Evolutionary conservation across 2,888 invertebrate species (phyloP), one percentile per base, ranked within the genome.

Genomic region (Amblyteles armatorius): DNA sequence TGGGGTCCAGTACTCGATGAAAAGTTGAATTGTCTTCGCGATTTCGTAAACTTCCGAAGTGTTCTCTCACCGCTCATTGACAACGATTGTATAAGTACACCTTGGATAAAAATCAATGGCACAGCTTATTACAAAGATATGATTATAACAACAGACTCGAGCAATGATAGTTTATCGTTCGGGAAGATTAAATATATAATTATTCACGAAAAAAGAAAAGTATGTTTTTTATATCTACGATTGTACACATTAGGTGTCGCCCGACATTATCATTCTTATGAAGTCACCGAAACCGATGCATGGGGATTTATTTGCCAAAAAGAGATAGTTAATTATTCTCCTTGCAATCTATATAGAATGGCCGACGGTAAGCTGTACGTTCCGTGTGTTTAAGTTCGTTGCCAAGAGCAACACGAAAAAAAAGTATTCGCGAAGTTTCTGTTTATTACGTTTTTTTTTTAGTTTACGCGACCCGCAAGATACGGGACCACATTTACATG

Each of bases 1-100:
- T 68, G 52, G 55, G 68, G 68, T 36, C 9, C 80, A 11, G 40
- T 85, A 36, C 22, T 65, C 2, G 36, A 29, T 36, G 36, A 67
- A 3, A 67, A 76, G 11, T 33, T 33, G 63, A 29, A n/a, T 63
- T 29, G 4, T 7, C 9, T 57, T 11, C 3, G 0, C 57, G 57
- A 26, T 40, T 67, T 11, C 44, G 26, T 11, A 2, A 44, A 44
- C 7, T 68, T 44, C 3, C 48, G 13, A 22, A 44, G 1, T 26
- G 22, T 19, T 68, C 48, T 68, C 22, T 26, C 48, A 9, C 11
- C 19, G 68, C 19, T 19, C 44, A 48, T 68, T 44, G 44, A 22
- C 13, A 19, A 68, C 44, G 44, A 44, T 19, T 68, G 68, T 48
- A 68, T 68, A 68, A 19, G 19, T 44, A 68, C 68, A 48, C 44